These are phyloP conservation scores for Hypomesus transpacificus DNA, from an alignment of 2,113 vertebrate genomes.

Conservation along the genomic window DNA sequence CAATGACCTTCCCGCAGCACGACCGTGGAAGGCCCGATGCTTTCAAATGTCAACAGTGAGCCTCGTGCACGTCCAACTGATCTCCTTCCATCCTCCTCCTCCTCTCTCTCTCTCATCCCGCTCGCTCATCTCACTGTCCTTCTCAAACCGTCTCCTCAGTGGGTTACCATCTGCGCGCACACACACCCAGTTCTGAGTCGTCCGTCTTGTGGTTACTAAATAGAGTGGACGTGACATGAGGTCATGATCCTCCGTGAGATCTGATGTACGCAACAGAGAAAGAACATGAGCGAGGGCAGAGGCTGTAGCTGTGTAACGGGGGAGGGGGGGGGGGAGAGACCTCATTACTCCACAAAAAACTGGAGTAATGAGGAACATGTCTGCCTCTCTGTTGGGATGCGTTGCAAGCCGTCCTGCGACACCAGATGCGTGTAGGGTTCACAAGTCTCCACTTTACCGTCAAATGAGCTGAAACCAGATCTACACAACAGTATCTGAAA, in stretches of 20 bases:
- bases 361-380: too few relatives aligned
- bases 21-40: too few relatives aligned
- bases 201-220: conserved; percentile 58
- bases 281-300: not conserved
- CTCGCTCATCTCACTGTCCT: not conserved
- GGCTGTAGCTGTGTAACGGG: not conserved
- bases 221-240: conserved; percentile 48
- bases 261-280: conserved; percentile 26
- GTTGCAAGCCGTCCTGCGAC: not conserved
- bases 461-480: not conserved
- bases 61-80: too few relatives aligned
- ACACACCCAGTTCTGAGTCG: conserved; percentile 9
- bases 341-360: too few relatives aligned
- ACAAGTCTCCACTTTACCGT: not conserved
- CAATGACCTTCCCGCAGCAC: too few relatives aligned
- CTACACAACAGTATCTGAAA: not conserved
- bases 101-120: too few relatives aligned
- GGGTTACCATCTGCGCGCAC: not conserved
- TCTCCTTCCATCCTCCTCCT: too few relatives aligned
- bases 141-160: conserved; percentile 17
- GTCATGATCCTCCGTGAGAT: conserved; percentile 43
- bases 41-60: too few relatives aligned
- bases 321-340: not conserved
- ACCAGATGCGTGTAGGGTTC: not conserved
- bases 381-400: too few relatives aligned